Conservation (phyloP, 2,888 invertebrate genomes). For the Acrocyrtus sp. region DNA sequence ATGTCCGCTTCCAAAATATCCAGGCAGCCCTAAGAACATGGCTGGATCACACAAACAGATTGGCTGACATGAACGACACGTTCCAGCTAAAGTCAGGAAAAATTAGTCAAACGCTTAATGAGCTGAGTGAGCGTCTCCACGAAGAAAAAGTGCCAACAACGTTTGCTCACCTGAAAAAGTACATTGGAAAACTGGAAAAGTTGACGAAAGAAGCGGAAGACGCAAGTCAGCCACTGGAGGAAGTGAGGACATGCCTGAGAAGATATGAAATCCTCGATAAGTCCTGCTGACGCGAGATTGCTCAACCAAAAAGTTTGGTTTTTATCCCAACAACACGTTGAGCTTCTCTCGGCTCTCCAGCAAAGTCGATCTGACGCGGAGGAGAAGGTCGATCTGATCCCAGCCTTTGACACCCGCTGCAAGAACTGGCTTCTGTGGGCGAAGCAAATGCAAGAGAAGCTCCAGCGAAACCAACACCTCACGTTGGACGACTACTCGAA, state of each 20-base stretch:
- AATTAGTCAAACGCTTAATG: conserved; percentile 35
- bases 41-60: conserved; percentile 59
- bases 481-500: conserved; percentile 57
- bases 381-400: conserved; percentile 77
- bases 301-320: conserved; percentile 80
- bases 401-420: conserved; percentile 73
- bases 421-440: conserved; percentile 59
- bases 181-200: conserved; percentile 42
- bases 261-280: conserved; percentile 84
- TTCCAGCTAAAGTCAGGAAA: conserved; percentile 51
- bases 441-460: conserved; percentile 52
- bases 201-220: conserved; percentile 70
- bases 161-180: conserved; percentile 54
- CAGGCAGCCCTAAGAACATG: conserved; percentile 60
- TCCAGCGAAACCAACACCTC: conserved; percentile 49
- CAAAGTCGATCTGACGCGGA: conserved; percentile 78
- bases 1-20: conserved; percentile 54
- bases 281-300: conserved; percentile 83
- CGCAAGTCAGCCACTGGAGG: conserved; percentile 75
- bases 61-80: conserved; percentile 46
- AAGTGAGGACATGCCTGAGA: conserved; percentile 80
- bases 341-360: conserved; percentile 81
- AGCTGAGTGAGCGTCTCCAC: conserved; percentile 45
- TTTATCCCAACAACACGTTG: conserved; percentile 81
- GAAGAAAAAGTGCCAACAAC: conserved; percentile 49